phyloP scores from a whole-genome alignment of 2,113 vertebrate genomes.

The Formicarius rufipectus region DNA sequence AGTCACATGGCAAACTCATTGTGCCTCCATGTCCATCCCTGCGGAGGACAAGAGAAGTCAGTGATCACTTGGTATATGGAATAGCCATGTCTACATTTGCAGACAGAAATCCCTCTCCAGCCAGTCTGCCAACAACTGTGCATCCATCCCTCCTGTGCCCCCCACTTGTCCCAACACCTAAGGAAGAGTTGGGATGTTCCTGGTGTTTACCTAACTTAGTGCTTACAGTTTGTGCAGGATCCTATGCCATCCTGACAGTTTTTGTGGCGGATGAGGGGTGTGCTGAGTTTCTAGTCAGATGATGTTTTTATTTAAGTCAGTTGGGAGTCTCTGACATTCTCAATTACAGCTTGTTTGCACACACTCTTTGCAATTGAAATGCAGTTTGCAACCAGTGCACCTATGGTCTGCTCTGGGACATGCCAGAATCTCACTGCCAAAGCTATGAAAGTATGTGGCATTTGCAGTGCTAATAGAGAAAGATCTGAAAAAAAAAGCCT shows the following conservation, averaged over 20 bases:
- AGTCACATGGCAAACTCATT: background rate
- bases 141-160: background rate
- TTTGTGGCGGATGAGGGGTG: background rate
- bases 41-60: background rate
- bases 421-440: background rate
- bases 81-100: background rate
- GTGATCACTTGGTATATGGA: background rate
- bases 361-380: background rate
- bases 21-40: background rate
- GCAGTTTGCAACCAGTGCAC: background rate
- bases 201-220: background rate
- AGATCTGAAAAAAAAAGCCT: background rate
- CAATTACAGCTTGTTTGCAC: slow-evolving; percentile 21
- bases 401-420: slow-evolving; percentile 2
- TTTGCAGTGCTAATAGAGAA: slow-evolving; percentile 54
- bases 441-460: background rate
- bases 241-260: background rate
- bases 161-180: background rate
- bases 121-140: background rate
- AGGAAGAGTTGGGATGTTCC: background rate
- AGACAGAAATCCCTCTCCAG: background rate
- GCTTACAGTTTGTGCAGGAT: accelerated
- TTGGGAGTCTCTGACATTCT: slow-evolving; percentile 50
- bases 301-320: background rate
- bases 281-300: background rate